phyloP scores from a whole-genome alignment of 1,140 invertebrate species.

The Cydia fagiglandana region DNA sequence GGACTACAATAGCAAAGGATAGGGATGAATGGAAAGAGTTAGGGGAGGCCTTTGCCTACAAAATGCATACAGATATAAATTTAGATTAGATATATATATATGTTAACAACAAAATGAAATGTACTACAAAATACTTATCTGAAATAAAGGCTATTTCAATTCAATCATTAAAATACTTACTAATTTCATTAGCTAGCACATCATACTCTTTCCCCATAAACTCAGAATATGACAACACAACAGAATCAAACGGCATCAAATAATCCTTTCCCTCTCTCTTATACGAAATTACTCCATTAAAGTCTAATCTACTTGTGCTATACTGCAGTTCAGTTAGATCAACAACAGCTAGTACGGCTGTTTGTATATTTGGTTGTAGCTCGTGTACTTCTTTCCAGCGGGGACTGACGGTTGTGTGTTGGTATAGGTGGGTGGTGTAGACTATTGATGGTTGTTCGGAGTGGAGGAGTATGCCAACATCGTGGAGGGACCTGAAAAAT shows the following conservation, averaged over 20 bases:
- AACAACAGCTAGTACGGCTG: constrained; percentile 46
- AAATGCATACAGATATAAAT: too few relatives aligned
- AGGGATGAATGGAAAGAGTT: too few relatives aligned
- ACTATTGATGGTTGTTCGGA: constrained; percentile 44
- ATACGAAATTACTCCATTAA: constrained; percentile 53
- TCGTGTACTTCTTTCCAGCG: constrained; percentile 53
- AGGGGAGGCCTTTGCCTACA: too few relatives aligned
- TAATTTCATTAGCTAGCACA: constrained; percentile 44
- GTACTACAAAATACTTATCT: too few relatives aligned
- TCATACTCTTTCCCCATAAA: constrained; percentile 55
- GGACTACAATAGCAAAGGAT: too few relatives aligned
- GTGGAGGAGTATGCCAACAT: constrained; percentile 55
- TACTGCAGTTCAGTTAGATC: constrained; percentile 53
- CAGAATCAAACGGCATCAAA: constrained; percentile 54
- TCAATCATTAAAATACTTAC: constrained; percentile 43
- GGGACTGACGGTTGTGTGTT: constrained; percentile 40
- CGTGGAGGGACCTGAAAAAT: constrained; percentile 54
- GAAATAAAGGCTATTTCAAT: too few relatives aligned
- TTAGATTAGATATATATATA: too few relatives aligned
- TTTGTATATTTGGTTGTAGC: constrained; percentile 36
- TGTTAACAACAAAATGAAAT: too few relatives aligned
- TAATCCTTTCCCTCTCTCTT: constrained; percentile 44
- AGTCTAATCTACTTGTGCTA: constrained; percentile 47
- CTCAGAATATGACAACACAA: constrained; percentile 49
- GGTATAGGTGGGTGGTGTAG: constrained; percentile 59